A percentile compares a stretch with the other conserved stretches of the same genome.
phyloP scores from a whole-genome alignment of 2,888 invertebrate species.

The Clanis bilineata region DNA sequence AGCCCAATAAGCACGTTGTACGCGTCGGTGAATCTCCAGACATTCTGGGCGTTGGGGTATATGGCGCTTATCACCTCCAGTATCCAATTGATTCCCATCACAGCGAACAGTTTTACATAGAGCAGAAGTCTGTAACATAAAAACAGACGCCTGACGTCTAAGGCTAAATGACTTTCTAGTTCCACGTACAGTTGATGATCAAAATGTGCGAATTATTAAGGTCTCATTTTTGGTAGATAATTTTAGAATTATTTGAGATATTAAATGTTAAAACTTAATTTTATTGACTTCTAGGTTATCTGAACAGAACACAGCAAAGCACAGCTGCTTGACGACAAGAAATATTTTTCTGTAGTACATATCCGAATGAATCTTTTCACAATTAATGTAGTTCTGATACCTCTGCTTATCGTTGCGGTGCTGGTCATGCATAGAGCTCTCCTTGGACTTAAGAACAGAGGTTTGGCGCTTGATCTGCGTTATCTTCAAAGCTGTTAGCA shows the following conservation, averaged over 20 bases:
- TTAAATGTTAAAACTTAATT: too few relatives aligned
- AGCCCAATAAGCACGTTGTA: constrained; percentile 87
- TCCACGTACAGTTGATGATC: background rate
- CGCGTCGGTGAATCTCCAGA: constrained; percentile 85
- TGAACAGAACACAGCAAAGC: too few relatives aligned
- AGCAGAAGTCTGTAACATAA: constrained; percentile 82
- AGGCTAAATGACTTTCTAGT: background rate
- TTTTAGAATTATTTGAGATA: too few relatives aligned
- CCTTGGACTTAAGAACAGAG: constrained; percentile 58
- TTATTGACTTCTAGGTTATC: too few relatives aligned
- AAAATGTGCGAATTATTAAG: too few relatives aligned
- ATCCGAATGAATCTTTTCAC: too few relatives aligned
- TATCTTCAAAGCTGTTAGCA: constrained; percentile 64
- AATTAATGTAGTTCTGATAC: constrained; percentile 40
- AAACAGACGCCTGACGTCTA: constrained; percentile 15
- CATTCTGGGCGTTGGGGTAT: constrained; percentile 63
- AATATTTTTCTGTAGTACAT: too few relatives aligned
- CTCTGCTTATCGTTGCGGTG: constrained; percentile 65
- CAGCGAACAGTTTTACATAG: constrained; percentile 86
- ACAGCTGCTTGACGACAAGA: too few relatives aligned
- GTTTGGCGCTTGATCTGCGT: constrained; percentile 64
- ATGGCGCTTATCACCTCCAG: constrained; percentile 86
- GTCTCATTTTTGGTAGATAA: too few relatives aligned
- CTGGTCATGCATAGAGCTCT: constrained; percentile 61
- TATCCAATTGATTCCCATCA: constrained; percentile 90